Conservation (phyloP, 2,113 vertebrate species). For the Chlorodrepanis virens region DNA sequence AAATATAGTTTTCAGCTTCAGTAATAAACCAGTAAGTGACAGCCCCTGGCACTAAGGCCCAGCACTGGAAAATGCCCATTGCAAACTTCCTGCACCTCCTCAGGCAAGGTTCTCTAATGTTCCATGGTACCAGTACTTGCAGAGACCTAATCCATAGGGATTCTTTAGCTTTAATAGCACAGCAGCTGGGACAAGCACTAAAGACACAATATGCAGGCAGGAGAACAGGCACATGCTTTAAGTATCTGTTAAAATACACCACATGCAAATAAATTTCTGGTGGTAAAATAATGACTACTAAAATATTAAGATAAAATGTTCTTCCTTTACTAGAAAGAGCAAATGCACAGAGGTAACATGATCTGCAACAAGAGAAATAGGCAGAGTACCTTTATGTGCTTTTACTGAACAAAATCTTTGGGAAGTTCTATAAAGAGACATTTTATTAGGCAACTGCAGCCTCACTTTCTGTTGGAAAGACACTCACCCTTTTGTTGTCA, state of each 20-base stretch:
- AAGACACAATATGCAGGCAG: not conserved
- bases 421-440: not conserved
- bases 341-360: not conserved
- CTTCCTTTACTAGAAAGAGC: not conserved
- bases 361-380: not conserved
- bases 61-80: not conserved
- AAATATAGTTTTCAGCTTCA: not conserved
- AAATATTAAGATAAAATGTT: not conserved
- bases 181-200: not conserved
- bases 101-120: not conserved
- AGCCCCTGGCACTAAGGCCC: not conserved
- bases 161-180: not conserved
- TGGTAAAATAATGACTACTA: not conserved
- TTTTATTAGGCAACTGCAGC: not conserved
- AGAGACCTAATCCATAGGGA: not conserved
- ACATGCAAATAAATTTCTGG: not conserved
- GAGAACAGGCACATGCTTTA: not conserved
- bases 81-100: not conserved
- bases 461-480: not conserved
- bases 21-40: not conserved
- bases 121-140: not conserved
- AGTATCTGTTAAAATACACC: not conserved
- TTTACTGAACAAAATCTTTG: not conserved
- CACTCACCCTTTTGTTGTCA: conserved; percentile 85
- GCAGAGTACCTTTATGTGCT: not conserved